These are phyloP conservation scores for Mesembrinibis cayennensis DNA, from an alignment of 2,113 vertebrate species.

Conservation along the genomic window DNA sequence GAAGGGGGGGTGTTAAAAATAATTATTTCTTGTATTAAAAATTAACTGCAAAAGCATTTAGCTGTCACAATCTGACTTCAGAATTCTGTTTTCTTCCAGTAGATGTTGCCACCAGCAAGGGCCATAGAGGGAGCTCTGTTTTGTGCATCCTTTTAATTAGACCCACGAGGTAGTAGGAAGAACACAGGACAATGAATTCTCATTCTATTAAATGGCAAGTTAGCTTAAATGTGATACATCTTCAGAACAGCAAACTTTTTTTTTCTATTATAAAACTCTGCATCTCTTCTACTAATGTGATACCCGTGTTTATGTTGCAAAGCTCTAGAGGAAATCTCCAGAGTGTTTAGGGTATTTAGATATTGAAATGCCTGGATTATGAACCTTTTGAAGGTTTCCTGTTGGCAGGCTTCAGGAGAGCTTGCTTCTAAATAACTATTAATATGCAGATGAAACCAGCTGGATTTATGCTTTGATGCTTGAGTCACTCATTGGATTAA, in stretches of 20 bases:
- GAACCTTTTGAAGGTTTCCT: background rate
- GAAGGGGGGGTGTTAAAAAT: background rate
- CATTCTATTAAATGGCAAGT: background rate
- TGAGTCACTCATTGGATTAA: background rate
- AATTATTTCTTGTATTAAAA: background rate
- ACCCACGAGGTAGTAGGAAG: background rate
- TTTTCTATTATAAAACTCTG: background rate
- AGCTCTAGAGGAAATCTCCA: background rate
- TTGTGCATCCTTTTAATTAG: background rate
- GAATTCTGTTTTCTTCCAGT: background rate
- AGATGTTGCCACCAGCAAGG: background rate
- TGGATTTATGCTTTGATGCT: background rate
- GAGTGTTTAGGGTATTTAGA: background rate
- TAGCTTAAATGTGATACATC: background rate
- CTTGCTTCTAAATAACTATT: background rate
- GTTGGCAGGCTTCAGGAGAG: background rate
- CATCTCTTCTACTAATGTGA: background rate
- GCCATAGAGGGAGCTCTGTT: background rate
- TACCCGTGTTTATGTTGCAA: background rate
- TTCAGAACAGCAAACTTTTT: background rate
- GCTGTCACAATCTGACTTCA: background rate
- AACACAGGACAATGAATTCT: background rate
- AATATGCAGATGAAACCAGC: background rate
- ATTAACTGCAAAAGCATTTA: background rate
- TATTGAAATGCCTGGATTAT: background rate